Conservation (phyloP, 2,797 vertebrate species). For the Spinibarbus caldwelli region DNA sequence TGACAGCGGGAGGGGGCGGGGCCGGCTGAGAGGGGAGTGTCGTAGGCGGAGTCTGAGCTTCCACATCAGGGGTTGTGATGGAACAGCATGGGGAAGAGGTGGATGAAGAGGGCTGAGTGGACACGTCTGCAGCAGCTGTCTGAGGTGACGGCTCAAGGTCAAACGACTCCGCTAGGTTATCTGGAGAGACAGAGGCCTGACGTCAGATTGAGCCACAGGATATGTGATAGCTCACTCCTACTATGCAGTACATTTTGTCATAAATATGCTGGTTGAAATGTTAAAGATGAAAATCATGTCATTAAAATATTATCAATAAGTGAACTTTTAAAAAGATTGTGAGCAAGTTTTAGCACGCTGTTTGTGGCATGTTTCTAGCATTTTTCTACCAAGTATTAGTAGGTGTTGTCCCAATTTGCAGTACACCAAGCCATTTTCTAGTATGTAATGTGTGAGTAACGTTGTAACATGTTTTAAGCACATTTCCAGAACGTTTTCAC, state of each 20-base stretch:
- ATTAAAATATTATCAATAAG: background rate
- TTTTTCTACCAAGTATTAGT: too few species aligned
- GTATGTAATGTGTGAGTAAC: background rate
- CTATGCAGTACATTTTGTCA: background rate
- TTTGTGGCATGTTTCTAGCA: background rate
- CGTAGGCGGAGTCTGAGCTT: slow-evolving; percentile 72
- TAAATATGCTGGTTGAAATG: background rate
- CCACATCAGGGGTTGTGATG: slow-evolving; percentile 78
- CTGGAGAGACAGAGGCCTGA: slow-evolving; percentile 67
- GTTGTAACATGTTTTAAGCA: too few species aligned
- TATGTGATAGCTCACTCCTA: background rate
- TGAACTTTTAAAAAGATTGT: background rate
- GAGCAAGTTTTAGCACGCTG: background rate
- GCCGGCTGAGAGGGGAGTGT: slow-evolving; percentile 69
- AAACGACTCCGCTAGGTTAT: slow-evolving; percentile 84
- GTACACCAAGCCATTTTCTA: too few species aligned
- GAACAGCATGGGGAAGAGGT: slow-evolving; percentile 78
- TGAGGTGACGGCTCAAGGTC: slow-evolving; percentile 78
- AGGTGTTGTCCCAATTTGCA: too few species aligned
- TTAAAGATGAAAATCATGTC: background rate
- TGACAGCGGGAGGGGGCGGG: slow-evolving; percentile 56
- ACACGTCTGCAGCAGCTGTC: slow-evolving; percentile 73
- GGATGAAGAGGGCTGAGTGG: slow-evolving; percentile 73
- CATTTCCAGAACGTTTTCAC: too few species aligned
- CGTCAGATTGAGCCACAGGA: background rate